phyloP scores from a whole-genome alignment of 2,113 vertebrate species.

The Oriolus oriolus region DNA sequence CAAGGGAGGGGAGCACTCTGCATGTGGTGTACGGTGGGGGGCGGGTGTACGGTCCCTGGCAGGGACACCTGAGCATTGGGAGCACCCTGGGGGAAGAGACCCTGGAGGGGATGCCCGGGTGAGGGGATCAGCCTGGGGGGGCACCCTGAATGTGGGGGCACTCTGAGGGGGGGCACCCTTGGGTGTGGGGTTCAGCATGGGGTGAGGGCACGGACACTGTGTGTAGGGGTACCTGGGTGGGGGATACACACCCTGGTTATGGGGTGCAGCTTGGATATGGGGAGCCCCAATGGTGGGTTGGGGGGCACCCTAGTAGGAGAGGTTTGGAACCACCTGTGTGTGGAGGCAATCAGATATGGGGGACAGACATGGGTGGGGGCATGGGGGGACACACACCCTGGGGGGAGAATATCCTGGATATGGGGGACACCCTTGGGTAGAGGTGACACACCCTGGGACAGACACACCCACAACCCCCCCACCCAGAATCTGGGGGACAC shows the following conservation, averaged over 20 bases:
- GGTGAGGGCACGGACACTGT: rapidly evolving
- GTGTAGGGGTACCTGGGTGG: background rate
- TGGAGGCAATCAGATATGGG: background rate
- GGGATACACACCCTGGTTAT: background rate
- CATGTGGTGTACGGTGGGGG: background rate
- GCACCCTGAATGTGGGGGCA: background rate
- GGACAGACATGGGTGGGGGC: background rate
- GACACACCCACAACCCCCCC: no score
- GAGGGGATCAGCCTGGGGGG: background rate
- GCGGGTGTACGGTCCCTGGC: rapidly evolving
- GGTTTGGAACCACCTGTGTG: rapidly evolving
- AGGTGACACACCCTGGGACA: background rate
- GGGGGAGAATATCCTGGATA: no score
- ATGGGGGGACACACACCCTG: no score
- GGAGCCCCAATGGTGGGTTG: no score
- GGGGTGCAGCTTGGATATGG: background rate
- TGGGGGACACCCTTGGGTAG: background rate
- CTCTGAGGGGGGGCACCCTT: background rate
- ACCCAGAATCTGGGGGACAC: background rate
- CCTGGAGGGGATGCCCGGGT: background rate
- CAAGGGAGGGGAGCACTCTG: background rate
- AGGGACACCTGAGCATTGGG: background rate
- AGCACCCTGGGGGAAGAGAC: no score
- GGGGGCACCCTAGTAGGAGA: no score
- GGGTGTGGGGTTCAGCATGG: background rate